Evolutionary conservation across 2,888 invertebrate species (phyloP).

Genomic region (Meliscaeva auricollis): DNA sequence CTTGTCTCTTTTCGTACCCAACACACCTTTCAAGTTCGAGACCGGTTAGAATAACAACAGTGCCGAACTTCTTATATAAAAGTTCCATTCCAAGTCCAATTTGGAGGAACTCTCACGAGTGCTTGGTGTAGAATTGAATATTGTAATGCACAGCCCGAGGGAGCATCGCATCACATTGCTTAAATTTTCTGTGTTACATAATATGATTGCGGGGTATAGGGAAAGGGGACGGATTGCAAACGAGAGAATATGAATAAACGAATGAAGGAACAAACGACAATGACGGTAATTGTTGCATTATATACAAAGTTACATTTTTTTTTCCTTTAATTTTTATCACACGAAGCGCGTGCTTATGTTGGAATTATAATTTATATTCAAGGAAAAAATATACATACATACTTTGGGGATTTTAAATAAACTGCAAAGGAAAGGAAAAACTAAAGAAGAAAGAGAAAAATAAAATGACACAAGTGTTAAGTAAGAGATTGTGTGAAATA

Average conservation of each 20-base stretch:
- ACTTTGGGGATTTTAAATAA: background rate
- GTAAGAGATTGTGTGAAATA: background rate
- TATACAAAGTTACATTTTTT: constrained; percentile 1
- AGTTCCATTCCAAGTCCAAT: constrained; percentile 26
- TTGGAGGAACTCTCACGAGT: constrained; percentile 1
- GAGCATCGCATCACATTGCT: background rate
- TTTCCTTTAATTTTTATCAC: background rate
- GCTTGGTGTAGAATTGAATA: constrained; percentile 11
- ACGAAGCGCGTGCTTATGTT: constrained; percentile 14
- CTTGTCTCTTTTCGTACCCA: background rate
- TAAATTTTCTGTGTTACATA: constrained; percentile 11
- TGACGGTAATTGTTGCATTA: constrained; percentile 26
- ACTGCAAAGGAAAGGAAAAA: background rate
- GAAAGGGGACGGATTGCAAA: too few species aligned
- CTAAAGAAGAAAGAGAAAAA: background rate
- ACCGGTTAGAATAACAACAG: constrained; percentile 30
- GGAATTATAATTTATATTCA: constrained; percentile 20
- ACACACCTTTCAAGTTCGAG: constrained; percentile 22
- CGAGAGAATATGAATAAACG: background rate
- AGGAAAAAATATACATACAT: background rate
- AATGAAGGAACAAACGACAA: constrained; percentile 2
- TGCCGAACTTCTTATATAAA: background rate
- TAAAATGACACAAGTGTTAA: background rate
- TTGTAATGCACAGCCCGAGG: constrained; percentile 23
- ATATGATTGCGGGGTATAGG: background rate